phyloP scores from a whole-genome alignment of 2,888 invertebrate genomes.

The Vanessa cardui region DNA sequence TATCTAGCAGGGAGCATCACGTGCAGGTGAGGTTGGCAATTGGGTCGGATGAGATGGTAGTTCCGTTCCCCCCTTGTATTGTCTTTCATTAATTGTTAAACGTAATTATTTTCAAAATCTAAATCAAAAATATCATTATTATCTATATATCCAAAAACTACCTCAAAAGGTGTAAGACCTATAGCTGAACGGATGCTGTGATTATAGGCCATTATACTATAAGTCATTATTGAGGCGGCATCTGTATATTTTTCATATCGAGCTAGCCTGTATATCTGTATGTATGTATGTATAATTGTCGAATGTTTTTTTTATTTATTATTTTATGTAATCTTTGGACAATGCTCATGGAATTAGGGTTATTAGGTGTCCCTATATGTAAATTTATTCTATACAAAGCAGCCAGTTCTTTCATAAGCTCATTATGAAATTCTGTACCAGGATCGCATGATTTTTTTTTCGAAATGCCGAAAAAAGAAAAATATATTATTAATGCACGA shows the following conservation, averaged over 20 bases:
- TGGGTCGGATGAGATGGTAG: no score
- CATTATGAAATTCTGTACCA: constrained; percentile 37
- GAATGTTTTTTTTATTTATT: no score
- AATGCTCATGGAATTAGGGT: constrained; percentile 42
- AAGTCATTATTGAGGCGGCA: not conserved
- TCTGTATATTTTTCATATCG: not conserved
- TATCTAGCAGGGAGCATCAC: not conserved
- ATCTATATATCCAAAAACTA: no score
- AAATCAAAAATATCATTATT: no score
- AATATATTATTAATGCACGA: constrained; percentile 37
- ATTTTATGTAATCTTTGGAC: constrained; percentile 42
- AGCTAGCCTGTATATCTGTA: not conserved
- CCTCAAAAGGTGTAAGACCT: no score
- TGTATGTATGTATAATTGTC: not conserved
- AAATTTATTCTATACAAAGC: constrained; percentile 40
- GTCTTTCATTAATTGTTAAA: no score
- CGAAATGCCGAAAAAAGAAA: constrained; percentile 36
- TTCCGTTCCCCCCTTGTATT: no score
- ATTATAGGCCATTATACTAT: constrained; percentile 1
- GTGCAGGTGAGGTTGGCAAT: not conserved
- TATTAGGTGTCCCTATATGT: constrained; percentile 43
- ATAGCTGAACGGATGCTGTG: no score
- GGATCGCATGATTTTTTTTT: constrained; percentile 29
- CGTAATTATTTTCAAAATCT: no score
- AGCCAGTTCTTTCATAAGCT: constrained; percentile 35